A percentile compares a stretch with the other conserved stretches of the same genome.
These are phyloP conservation scores for Actenoides hombroni DNA, from an alignment of 2,113 vertebrate species.

Conservation along the genomic window DNA sequence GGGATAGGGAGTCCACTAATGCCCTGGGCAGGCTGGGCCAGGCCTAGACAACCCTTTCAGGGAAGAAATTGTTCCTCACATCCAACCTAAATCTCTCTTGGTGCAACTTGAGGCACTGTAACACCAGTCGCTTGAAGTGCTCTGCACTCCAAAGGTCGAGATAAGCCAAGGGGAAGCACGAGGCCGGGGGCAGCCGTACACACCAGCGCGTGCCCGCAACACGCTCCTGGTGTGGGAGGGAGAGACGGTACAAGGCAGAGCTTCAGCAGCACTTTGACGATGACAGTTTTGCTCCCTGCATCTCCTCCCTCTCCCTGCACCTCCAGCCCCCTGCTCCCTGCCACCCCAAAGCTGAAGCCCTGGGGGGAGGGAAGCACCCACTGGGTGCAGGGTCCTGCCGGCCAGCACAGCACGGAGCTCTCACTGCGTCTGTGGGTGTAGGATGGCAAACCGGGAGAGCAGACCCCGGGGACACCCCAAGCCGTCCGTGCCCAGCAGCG, in stretches of 20 bases:
- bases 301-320: not conserved
- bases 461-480: not conserved
- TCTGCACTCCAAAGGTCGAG: not conserved
- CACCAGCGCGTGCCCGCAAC: fast-evolving
- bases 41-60: not conserved
- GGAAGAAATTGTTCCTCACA: not conserved
- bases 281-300: not conserved
- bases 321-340: not conserved
- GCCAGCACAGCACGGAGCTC: fast-evolving
- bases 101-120: not conserved
- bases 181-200: not conserved
- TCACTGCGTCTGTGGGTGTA: not conserved
- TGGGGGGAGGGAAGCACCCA: fast-evolving
- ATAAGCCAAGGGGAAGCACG: not conserved
- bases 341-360: not conserved
- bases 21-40: not conserved
- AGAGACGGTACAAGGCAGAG: not conserved
- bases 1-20: not conserved
- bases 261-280: not conserved
- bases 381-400: not conserved
- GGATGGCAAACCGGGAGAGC: not conserved
- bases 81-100: not conserved
- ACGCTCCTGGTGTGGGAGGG: fast-evolving
- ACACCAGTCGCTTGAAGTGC: not conserved
- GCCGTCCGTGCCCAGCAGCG: fast-evolving